Percentiles rank a stretch among this genome's conserved stretches.
Evolutionary conservation across 2,797 vertebrate genomes (phyloP).

Genomic region (Anabacerthia variegaticeps): DNA sequence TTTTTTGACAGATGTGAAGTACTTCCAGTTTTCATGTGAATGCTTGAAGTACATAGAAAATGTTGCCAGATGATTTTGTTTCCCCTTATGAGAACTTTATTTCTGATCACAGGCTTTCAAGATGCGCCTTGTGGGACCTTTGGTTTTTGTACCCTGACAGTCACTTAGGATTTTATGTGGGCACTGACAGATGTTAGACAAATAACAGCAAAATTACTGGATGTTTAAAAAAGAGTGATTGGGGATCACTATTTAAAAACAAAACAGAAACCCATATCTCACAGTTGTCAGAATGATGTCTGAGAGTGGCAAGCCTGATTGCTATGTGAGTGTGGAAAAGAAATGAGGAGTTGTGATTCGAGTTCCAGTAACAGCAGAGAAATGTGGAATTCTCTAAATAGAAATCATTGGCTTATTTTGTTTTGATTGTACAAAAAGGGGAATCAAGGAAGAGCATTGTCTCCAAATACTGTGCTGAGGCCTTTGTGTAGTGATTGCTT

Average conservation of each 20-base stretch:
- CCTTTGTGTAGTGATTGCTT: neutral
- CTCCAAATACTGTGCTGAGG: neutral
- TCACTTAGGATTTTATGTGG: neutral
- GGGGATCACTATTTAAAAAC: neutral
- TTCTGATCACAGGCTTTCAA: neutral
- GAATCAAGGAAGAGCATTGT: neutral
- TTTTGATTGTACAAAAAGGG: neutral
- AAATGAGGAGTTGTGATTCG: accelerated
- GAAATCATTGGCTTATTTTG: neutral
- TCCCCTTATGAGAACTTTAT: neutral
- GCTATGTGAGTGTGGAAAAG: neutral
- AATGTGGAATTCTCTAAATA: neutral
- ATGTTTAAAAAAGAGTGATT: neutral
- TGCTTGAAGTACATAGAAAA: neutral
- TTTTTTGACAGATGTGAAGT: constrained; percentile 1
- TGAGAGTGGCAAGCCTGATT: neutral
- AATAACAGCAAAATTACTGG: neutral
- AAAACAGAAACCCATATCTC: accelerated
- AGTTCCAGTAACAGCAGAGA: neutral
- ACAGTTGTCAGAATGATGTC: accelerated
- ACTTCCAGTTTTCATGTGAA: neutral
- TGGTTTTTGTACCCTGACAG: neutral
- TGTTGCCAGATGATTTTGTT: neutral
- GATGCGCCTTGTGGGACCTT: neutral
- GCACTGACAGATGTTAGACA: neutral